Percentiles rank a stretch among this genome's conserved stretches.
These are phyloP conservation scores for Myopa tessellatipennis DNA, from an alignment of 2,888 invertebrate genomes.

Conservation along the genomic window DNA sequence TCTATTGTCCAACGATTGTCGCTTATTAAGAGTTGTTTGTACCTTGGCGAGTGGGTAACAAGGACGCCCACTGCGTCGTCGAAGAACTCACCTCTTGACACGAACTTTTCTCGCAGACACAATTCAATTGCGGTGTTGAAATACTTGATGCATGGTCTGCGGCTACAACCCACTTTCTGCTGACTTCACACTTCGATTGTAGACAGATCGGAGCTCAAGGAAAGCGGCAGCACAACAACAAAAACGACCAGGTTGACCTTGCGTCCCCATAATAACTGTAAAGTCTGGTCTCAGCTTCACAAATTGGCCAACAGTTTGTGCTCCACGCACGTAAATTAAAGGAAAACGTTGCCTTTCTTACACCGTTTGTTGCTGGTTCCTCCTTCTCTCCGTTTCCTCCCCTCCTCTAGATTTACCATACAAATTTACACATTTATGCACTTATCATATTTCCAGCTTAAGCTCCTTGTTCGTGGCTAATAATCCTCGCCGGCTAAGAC, in stretches of 20 bases:
- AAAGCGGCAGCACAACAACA: neutral
- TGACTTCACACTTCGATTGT: constrained; percentile 21
- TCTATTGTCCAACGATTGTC: too few species aligned
- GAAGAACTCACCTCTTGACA: too few species aligned
- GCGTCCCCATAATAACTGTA: constrained; percentile 24
- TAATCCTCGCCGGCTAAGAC: constrained; percentile 17
- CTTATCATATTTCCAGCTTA: constrained; percentile 20
- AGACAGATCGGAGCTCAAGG: neutral
- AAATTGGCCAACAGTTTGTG: neutral
- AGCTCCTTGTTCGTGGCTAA: constrained; percentile 2
- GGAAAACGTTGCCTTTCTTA: neutral
- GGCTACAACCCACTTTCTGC: constrained; percentile 30
- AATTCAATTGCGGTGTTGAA: too few species aligned
- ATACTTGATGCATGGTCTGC: neutral
- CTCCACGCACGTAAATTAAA: neutral
- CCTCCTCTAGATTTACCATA: neutral
- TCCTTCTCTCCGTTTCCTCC: neutral
- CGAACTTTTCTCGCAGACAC: neutral
- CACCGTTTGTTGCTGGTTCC: neutral
- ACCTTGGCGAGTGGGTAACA: too few species aligned
- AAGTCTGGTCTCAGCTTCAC: constrained; percentile 3
- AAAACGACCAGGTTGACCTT: constrained; percentile 22
- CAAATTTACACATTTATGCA: neutral
- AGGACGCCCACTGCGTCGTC: too few species aligned
- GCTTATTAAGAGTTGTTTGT: too few species aligned